Base-by-base conservation (phyloP, 2,113 vertebrate genomes). In the Salvelinus alpinus region DNA sequence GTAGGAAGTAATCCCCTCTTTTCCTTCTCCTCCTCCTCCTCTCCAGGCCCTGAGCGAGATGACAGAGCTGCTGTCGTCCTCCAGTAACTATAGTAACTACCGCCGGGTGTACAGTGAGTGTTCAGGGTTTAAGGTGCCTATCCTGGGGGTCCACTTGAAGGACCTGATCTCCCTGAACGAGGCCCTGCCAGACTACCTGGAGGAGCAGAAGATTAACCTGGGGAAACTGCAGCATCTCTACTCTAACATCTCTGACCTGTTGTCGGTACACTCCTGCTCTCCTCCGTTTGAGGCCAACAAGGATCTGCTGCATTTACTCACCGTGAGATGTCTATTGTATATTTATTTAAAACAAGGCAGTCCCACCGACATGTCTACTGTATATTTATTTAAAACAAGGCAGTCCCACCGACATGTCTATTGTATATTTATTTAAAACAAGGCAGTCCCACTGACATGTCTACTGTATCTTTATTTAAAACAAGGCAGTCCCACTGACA, bases 121-220 rank as follows among this genome's bases (percentile, higher is more conserved):
- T 78, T 74, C 34, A 0, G 94, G 94, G 68, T 97, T 97, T 88
- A 96, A 96, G 86, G 91, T 97, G 69, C 96, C 96, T 29, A 93
- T 97, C 25, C 87, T 97, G 59, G 96, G 96, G 0, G 94, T 97
- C n/a, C 95, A 97, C 79, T 94, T 97, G 29, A 97, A 97, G 89
- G 96, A 97, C 67, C 90, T 97, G 77, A 95, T 97, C 81, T 96
- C 95, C 0, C 86, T 97, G 82, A 94, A 97, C 0, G 95, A 97
- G 82, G 95, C 94, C 0, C 86, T 96, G 84, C 96, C 96, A 0
- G 92, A 96, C 85, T 95, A 92, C 78, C 72, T 96, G 18, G 93
- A 95, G 0, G 94, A 93, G 0, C 94, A 95, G 27, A 95, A 94
- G 73, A 94, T 97, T 81, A 95, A 97, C 90, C 86, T 97, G 65